Base-by-base conservation (phyloP, 1,140 invertebrate genomes). In the Meloidogyne exigua region DNA sequence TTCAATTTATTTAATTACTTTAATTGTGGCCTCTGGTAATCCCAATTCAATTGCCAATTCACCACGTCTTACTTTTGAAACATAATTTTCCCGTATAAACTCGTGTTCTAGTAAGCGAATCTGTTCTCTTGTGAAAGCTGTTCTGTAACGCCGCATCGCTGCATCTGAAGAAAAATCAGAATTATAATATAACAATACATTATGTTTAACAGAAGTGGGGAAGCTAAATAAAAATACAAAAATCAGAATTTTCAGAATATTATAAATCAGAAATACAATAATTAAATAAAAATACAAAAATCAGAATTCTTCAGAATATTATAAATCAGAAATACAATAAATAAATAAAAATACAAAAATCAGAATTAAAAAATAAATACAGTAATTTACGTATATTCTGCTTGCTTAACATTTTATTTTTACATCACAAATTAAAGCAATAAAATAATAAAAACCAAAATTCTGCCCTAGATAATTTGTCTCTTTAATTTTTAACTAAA, bases 61-160 rank as follows among this genome's bases (percentile, higher is more conserved):
- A 87, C 94, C 95, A 76, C 97, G 89, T 76, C 94, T 91, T 0
- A 95, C 95, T 67, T 96, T 89, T 0, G 94, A 96, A 0, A 99
- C 95, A 88, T 99, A 99, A 88, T 98, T 98, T 89, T 99, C 97
- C 83, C 94, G 92, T 84, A 92, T 91, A 88, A 99, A 99, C 88
- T 99, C 96, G 84, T 95, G 95, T 88, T 99, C 97, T n/a, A 99
- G 89, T 57, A 94, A 90, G 0, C 90, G 91, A 23, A 99, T 89
- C 88, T 99, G 97, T 85, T 99, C 96, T 32, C 95, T 90, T 0
- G 94, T 96, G 89, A 99, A 99, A 0, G 96, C 96, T 0, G 97
- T 99, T 28, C 97, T 90, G 86, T 99, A 99, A 67, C 97, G 90
- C 73, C 96, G 91, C 72, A 94, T 92, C 10, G 76, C 36, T 39